Conservation (phyloP, 92 coral and sea anemone genomes). For the Ricordea florida region DNA sequence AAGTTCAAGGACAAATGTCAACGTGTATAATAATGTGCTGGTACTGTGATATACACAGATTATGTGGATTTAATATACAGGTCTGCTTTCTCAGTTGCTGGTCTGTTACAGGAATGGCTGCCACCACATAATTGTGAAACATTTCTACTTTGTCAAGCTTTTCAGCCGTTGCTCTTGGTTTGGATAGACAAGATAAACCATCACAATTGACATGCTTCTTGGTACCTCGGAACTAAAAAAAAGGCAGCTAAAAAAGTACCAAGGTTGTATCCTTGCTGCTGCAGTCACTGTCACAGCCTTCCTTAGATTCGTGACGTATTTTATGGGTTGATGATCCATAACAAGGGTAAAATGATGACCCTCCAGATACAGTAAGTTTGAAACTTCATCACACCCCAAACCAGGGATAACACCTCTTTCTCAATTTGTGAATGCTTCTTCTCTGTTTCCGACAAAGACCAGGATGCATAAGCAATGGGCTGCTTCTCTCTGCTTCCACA, state of each 20-base stretch:
- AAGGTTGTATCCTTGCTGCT: slow-evolving; percentile 47
- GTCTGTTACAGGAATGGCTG: slow-evolving; percentile 46
- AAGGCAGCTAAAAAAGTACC: slow-evolving; percentile 40
- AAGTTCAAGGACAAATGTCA: background rate
- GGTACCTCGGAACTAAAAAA: slow-evolving; percentile 20
- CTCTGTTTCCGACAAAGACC: slow-evolving; percentile 33
- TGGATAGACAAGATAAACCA: slow-evolving; percentile 32
- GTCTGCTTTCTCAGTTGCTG: slow-evolving; percentile 43
- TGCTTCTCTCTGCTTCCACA: slow-evolving; percentile 13
- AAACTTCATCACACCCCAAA: slow-evolving; percentile 54
- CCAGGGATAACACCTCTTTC: slow-evolving; percentile 44
- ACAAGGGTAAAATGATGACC: slow-evolving; percentile 17
- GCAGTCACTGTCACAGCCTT: slow-evolving; percentile 49
- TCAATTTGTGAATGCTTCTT: slow-evolving; percentile 57
- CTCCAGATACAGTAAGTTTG: slow-evolving; percentile 45
- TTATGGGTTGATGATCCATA: slow-evolving; percentile 33
- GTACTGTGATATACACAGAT: background rate
- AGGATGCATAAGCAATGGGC: slow-evolving; percentile 43
- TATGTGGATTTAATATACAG: slow-evolving; percentile 11
- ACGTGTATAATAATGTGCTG: background rate
- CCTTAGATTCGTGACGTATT: slow-evolving; percentile 50
- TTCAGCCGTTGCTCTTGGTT: background rate
- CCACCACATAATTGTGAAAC: slow-evolving; percentile 14
- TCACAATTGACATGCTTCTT: slow-evolving; percentile 56
- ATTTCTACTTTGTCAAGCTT: slow-evolving; percentile 1